These are phyloP conservation scores for Chloroclystis v-ata DNA, from an alignment of 2,888 invertebrate genomes.

Conservation along the genomic window DNA sequence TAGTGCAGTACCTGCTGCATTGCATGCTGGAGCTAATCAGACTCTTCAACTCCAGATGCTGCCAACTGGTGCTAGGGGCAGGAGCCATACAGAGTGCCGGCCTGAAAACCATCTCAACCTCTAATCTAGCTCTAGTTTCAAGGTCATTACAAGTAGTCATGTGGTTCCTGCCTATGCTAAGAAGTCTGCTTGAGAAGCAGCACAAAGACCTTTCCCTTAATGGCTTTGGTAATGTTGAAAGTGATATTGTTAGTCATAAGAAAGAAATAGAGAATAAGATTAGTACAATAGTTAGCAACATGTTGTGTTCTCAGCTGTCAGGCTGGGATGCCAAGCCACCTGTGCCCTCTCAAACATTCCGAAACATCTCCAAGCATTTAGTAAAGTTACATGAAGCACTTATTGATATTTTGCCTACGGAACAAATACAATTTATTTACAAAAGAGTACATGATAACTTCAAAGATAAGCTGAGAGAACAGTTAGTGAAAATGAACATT, in stretches of 20 bases:
- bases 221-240: conserved; percentile 84
- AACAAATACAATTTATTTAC: conserved; percentile 87
- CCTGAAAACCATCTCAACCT: conserved; percentile 94
- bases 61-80: conserved; percentile 96
- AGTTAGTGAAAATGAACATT: conserved; percentile 90
- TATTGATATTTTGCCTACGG: conserved; percentile 87
- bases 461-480: conserved; percentile 90
- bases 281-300: conserved; percentile 90
- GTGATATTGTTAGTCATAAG: conserved; percentile 91
- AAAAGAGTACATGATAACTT: conserved; percentile 90
- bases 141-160: conserved; percentile 89
- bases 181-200: conserved; percentile 81
- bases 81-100: conserved; percentile 97
- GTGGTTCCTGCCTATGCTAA: conserved; percentile 86
- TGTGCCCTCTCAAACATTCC: conserved; percentile 93
- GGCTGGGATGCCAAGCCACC: conserved; percentile 97
- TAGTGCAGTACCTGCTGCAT: conserved; percentile 88
- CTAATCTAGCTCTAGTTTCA: conserved; percentile 92
- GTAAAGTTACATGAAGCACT: conserved; percentile 95
- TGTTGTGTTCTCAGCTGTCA: conserved; percentile 87
- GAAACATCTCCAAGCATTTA: conserved; percentile 91
- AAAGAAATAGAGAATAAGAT: conserved; percentile 95
- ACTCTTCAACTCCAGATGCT: conserved; percentile 91
- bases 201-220: conserved; percentile 70
- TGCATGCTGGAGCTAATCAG: conserved; percentile 93